Evolutionary conservation across 2,888 invertebrate species (phyloP), one percentile per base, ranked within the genome.

Genomic region (Chelonus formosanus): DNA sequence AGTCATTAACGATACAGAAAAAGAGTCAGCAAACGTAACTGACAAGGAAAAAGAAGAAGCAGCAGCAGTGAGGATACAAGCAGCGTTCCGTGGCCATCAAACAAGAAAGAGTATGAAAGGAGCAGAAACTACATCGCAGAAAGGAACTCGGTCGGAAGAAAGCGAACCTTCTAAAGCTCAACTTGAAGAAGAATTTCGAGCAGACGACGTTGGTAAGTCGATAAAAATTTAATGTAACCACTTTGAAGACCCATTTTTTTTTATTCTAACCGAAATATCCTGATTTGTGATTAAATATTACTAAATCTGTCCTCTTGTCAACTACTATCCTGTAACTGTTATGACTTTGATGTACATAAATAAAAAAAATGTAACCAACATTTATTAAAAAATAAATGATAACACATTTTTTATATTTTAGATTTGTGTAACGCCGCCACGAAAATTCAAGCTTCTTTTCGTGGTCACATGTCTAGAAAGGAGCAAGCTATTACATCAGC

Each of bases 401-500:
- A 20, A 20, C 2, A 20, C 1, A 57, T n/a, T n/a, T 43, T 56
- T 32, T 40, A 47, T 62, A 72, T 70, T 67, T 4, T 88, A 94
- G 94, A 94, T 77, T 86, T 94, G 73, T 91, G 91, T 83, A 86
- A 90, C 84, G 94, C 94, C 3, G 96, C 95, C 44, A 92, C 93
- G 59, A 95, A 94, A 88, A 96, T 96, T 83, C 95, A 96, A 85
- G 95, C 95, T 5, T 93, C 94, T 20, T 96, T 95, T 88, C 89
- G 95, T 74, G 95, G 95, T 64, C 95, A 95, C 85, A 90, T 94
- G 89, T 91, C 93, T 53, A 90, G 93, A 80, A 94, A 93, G 86
- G 88, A 92, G 81, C 80, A 80, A 70, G 76, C 77, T 31, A 74
- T 75, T 40, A 60, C 72, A 54, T 70, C 78, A 61, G 68, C 75